These are phyloP conservation scores for Punctoribates punctum DNA, from an alignment of 2,888 invertebrate genomes.

Conservation along the genomic window DNA sequence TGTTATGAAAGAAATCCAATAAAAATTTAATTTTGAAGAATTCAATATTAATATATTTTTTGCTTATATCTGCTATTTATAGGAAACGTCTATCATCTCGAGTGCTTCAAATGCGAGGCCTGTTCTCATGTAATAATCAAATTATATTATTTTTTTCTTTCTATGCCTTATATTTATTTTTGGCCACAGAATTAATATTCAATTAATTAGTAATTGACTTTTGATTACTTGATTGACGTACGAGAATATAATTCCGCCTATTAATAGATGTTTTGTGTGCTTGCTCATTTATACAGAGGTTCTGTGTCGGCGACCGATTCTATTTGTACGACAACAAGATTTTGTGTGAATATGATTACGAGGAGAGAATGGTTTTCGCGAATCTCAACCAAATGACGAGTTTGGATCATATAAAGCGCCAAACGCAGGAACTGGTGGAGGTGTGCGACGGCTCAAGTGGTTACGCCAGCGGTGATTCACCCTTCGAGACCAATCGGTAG, in stretches of 20 bases:
- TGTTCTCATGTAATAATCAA: slow-evolving; percentile 54
- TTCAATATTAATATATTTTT: not conserved
- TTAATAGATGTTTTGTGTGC: not conserved
- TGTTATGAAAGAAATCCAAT: too few species aligned
- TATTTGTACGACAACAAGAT: slow-evolving; percentile 91
- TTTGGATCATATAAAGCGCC: slow-evolving; percentile 37
- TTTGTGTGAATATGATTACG: slow-evolving; percentile 89
- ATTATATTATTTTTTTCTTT: not conserved
- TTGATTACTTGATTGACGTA: slow-evolving; percentile 1
- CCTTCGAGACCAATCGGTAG: slow-evolving; percentile 40
- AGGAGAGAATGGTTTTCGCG: slow-evolving; percentile 65
- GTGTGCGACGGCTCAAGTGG: slow-evolving; percentile 42
- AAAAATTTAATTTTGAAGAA: too few species aligned
- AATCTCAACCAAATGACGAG: slow-evolving; percentile 36
- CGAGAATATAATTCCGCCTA: too few species aligned
- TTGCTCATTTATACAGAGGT: slow-evolving; percentile 61
- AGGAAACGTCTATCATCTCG: slow-evolving; percentile 58
- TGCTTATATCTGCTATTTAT: not conserved
- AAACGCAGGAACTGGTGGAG: slow-evolving; percentile 37
- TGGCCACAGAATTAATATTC: not conserved
- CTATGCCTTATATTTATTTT: not conserved
- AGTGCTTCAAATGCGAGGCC: slow-evolving; percentile 57
- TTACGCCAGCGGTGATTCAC: slow-evolving; percentile 42
- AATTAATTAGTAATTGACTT: not conserved
- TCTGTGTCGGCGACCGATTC: slow-evolving; percentile 90